Conservation (phyloP, 2,888 invertebrate species). For the Thecocarcelia acutangulata region DNA sequence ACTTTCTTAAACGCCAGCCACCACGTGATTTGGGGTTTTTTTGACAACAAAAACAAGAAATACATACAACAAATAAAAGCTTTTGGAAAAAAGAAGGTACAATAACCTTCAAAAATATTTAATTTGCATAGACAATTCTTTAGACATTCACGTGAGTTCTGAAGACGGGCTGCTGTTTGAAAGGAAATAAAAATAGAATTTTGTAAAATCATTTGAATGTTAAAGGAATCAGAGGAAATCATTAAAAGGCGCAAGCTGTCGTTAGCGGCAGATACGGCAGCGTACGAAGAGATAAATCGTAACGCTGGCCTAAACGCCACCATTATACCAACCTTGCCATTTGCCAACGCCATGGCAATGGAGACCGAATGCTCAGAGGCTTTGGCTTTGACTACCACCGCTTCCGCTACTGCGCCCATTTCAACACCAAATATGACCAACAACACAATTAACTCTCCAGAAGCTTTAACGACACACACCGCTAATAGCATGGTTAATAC, state of each 20-base stretch:
- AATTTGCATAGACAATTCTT: conserved; percentile 8
- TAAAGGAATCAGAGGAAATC: conserved; percentile 79
- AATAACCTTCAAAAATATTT: conserved; percentile 57
- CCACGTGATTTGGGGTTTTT: conserved; percentile 65
- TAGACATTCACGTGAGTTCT: conserved; percentile 54
- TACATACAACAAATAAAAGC: conserved; percentile 7
- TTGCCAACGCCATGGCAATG: conserved; percentile 74
- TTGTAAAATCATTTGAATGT: conserved; percentile 74
- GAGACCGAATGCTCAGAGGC: conserved; percentile 62
- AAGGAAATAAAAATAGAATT: conserved; percentile 21
- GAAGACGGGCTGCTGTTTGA: conserved; percentile 13
- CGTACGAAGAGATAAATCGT: conserved; percentile 32
- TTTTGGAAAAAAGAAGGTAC: conserved; percentile 24
- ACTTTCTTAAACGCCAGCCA: conserved; percentile 49
- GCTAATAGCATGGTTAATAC: conserved; percentile 64
- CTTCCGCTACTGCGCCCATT: conserved; percentile 75
- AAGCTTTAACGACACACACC: conserved; percentile 21
- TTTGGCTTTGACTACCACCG: conserved; percentile 72
- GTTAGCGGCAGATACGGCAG: conserved; percentile 57
- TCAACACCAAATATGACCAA: conserved; percentile 52
- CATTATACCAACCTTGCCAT: conserved; percentile 75
- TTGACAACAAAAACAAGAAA: conserved; percentile 45
- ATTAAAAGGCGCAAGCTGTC: conserved; percentile 76
- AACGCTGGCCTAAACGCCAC: conserved; percentile 52
- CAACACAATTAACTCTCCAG: conserved; percentile 32